These are phyloP conservation scores for Rhinolophus sinicus DNA, from an alignment of 2,113 vertebrate genomes.

Conservation along the genomic window DNA sequence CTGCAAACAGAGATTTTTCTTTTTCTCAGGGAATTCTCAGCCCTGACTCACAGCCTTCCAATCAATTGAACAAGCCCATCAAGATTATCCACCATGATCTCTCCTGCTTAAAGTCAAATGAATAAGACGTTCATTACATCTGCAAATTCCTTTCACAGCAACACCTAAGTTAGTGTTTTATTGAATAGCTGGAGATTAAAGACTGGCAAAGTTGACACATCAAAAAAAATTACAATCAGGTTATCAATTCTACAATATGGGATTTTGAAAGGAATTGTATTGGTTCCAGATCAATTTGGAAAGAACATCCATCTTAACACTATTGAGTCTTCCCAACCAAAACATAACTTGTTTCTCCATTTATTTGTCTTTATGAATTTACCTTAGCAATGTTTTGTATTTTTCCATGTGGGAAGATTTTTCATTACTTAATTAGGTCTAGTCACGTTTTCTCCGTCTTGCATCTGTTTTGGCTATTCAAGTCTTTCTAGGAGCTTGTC, in stretches of 20 bases:
- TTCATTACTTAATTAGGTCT: neutral
- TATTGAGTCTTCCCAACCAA: neutral
- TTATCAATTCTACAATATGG: neutral
- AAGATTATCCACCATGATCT: neutral
- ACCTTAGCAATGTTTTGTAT: neutral
- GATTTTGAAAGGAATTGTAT: neutral
- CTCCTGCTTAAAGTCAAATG: neutral
- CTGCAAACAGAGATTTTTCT: neutral
- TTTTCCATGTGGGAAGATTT: neutral
- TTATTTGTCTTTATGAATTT: conserved; percentile 5
- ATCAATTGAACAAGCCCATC: neutral
- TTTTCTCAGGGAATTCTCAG: neutral
- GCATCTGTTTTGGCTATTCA: neutral
- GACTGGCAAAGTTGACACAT: neutral
- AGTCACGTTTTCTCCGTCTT: neutral
- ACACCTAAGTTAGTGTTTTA: neutral
- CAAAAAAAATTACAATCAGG: neutral
- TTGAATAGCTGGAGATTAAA: neutral
- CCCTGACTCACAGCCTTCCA: neutral
- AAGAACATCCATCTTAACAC: neutral
- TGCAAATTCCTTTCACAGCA: conserved; percentile 5
- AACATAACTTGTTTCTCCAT: neutral
- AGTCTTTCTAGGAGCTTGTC: conserved; percentile 3
- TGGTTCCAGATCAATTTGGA: neutral
- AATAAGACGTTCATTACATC: neutral